These are phyloP conservation scores for Enteromius trimaculatus DNA, from an alignment of 2,797 vertebrate species.

Conservation along the genomic window DNA sequence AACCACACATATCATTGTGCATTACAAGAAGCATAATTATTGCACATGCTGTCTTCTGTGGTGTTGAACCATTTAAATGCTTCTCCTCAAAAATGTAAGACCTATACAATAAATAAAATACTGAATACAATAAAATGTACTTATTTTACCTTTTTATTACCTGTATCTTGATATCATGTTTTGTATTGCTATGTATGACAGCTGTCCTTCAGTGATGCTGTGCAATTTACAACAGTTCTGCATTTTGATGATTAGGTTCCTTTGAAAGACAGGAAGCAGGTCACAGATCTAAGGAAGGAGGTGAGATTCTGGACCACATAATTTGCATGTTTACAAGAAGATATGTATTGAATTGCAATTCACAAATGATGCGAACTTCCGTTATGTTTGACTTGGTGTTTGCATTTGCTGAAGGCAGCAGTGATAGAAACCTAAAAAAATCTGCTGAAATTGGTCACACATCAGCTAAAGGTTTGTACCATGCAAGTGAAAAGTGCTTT, in stretches of 20 bases:
- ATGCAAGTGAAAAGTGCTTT: not conserved
- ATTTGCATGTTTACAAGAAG: not conserved
- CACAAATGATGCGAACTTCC: not conserved
- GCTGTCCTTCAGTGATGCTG: not conserved
- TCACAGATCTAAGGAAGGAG: not conserved
- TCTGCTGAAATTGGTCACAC: not conserved
- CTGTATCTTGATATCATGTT: not conserved
- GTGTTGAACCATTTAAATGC: too few relatives aligned
- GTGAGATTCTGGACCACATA: not conserved
- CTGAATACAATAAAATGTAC: slow-evolving; percentile 1
- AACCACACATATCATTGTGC: not conserved
- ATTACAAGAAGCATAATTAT: not conserved
- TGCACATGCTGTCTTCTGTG: slow-evolving; percentile 4
- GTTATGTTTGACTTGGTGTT: not conserved
- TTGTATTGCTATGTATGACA: not conserved
- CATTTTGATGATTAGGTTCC: not conserved
- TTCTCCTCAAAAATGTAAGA: not conserved
- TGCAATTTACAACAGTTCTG: not conserved
- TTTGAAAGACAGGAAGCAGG: not conserved
- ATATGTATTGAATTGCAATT: not conserved
- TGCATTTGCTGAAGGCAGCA: not conserved
- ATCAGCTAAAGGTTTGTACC: not conserved
- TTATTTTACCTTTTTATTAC: not conserved
- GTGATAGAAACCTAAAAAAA: not conserved
- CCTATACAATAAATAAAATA: not conserved